Conservation (phyloP, 2,113 vertebrate genomes). For the Eubucco bourcierii region DNA sequence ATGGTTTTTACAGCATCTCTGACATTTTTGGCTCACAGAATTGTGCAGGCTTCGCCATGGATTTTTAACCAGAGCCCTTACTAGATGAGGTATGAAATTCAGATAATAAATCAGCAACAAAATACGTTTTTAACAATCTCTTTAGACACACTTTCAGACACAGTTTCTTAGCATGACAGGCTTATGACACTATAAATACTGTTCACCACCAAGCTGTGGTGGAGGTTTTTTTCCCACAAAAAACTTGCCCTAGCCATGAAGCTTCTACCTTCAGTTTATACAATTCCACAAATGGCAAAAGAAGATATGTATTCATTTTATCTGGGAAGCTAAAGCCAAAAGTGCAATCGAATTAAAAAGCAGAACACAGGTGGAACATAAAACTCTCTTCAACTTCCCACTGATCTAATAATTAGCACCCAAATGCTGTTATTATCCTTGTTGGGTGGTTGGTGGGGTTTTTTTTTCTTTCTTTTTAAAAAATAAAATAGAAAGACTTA, state of each 20-base stretch:
- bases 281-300: not conserved
- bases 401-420: constrained; percentile 40
- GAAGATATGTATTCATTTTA: not conserved
- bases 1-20: not conserved
- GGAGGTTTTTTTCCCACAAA: not conserved
- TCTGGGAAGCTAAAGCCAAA: constrained; percentile 16
- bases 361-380: constrained; percentile 26
- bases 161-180: not conserved
- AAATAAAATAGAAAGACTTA: not conserved
- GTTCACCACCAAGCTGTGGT: not conserved
- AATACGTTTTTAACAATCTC: not conserved
- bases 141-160: not conserved
- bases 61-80: not conserved
- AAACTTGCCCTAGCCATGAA: not conserved
- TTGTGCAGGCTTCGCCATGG: fast-evolving
- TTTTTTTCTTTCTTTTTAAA: no score
- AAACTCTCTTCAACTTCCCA: constrained; percentile 39
- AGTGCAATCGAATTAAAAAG: constrained; percentile 49
- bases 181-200: not conserved
- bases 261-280: not conserved
- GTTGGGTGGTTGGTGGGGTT: not conserved
- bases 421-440: not conserved
- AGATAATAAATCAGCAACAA: not conserved
- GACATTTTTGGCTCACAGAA: not conserved
- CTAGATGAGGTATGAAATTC: not conserved